Percentiles rank a stretch among this genome's conserved stretches.
These are phyloP conservation scores for Cepaea hortensis DNA, from an alignment of 2,888 invertebrate genomes.

Conservation along the genomic window DNA sequence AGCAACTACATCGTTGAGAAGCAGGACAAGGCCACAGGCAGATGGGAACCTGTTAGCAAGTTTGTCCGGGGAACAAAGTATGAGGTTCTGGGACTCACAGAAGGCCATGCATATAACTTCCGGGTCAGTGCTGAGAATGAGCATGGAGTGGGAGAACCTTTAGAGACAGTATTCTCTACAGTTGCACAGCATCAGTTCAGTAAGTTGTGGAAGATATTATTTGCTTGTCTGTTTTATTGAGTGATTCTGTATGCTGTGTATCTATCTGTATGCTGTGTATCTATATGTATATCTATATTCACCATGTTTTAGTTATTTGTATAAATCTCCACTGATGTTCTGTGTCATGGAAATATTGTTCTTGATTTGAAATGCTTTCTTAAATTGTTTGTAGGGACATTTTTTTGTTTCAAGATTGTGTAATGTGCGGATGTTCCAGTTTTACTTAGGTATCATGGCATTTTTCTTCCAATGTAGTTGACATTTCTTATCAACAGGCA, in stretches of 20 bases:
- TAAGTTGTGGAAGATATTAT: constrained; percentile 59
- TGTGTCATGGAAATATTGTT: too few relatives aligned
- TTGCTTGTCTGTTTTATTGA: background rate
- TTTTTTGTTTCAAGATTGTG: too few relatives aligned
- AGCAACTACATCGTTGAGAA: constrained; percentile 98
- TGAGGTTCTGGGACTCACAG: constrained; percentile 93
- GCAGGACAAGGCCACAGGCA: constrained; percentile 83
- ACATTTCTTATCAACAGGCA: too few relatives aligned
- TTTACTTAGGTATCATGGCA: too few relatives aligned
- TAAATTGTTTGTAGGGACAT: too few relatives aligned
- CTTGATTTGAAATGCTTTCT: too few relatives aligned
- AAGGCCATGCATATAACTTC: constrained; percentile 88
- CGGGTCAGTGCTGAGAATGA: constrained; percentile 98
- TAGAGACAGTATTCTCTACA: constrained; percentile 90
- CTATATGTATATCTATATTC: background rate
- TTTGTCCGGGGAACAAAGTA: constrained; percentile 93
- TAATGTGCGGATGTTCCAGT: too few relatives aligned
- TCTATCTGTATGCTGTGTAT: background rate
- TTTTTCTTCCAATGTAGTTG: too few relatives aligned
- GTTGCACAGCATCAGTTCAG: constrained; percentile 98
- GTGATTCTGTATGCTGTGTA: background rate
- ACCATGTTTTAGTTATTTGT: background rate
- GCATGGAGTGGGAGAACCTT: constrained; percentile 94
- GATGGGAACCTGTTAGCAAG: constrained; percentile 81
- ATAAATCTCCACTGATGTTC: background rate